Percentiles rank a stretch among this genome's conserved stretches.
These are phyloP conservation scores for Diaphora mendica DNA, from an alignment of 2,888 invertebrate genomes.

Conservation along the genomic window DNA sequence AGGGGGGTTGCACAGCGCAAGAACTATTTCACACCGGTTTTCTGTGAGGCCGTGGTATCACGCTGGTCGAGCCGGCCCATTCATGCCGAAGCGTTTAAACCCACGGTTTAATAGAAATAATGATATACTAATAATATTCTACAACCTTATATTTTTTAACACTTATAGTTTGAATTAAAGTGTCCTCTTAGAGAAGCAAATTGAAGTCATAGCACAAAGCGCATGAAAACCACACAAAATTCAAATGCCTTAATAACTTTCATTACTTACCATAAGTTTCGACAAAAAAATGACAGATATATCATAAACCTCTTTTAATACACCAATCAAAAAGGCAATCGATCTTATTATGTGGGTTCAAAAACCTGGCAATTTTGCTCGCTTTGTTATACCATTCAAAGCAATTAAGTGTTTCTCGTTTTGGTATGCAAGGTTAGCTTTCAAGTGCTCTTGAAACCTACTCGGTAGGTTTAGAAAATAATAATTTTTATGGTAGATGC, in stretches of 20 bases:
- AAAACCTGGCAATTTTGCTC: conserved; percentile 12
- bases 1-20: too few relatives aligned
- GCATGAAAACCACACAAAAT: too few relatives aligned
- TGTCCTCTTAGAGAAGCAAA: too few relatives aligned
- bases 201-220: too few relatives aligned
- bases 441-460: conserved; percentile 1
- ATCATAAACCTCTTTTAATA: background rate
- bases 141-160: background rate
- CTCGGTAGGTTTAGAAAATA: background rate
- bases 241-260: too few relatives aligned
- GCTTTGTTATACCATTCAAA: conserved; percentile 8
- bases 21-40: too few relatives aligned
- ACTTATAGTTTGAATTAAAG: background rate
- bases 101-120: too few relatives aligned
- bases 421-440: conserved; percentile 7
- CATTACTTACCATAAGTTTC: background rate
- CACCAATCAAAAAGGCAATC: conserved; percentile 12
- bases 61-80: too few relatives aligned
- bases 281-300: background rate
- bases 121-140: conserved; percentile 23
- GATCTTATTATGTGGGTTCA: conserved; percentile 6
- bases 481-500: background rate
- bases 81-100: too few relatives aligned
- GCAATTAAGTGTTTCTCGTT: conserved; percentile 17
- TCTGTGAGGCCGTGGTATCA: too few relatives aligned